Conservation (phyloP, 2,797 vertebrate genomes). For the Hozukius guyotensis region DNA sequence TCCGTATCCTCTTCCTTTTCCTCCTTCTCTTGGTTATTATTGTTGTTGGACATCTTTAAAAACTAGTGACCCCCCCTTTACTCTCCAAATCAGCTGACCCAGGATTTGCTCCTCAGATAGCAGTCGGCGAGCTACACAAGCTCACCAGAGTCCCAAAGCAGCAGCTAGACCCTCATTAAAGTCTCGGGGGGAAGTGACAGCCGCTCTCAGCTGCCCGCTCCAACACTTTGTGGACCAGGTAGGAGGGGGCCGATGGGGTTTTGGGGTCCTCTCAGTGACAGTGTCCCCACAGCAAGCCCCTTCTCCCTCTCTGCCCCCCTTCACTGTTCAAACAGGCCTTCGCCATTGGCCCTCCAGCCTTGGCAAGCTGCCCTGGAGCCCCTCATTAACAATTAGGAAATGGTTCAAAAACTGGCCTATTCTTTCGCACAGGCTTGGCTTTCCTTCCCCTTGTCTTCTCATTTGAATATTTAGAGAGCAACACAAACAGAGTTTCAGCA, state of each 20-base stretch:
- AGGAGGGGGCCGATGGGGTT: conserved; percentile 70
- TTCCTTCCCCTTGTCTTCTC: conserved; percentile 77
- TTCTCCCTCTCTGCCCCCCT: conserved; percentile 42
- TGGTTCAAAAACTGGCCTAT: conserved; percentile 89
- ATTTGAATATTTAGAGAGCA: conserved; percentile 87
- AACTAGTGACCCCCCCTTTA: conserved; percentile 12
- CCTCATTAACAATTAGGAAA: conserved; percentile 90
- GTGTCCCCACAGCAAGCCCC: conserved; percentile 77
- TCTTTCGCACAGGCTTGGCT: conserved; percentile 85
- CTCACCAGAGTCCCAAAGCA: conserved; percentile 45
- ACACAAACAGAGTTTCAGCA: conserved; percentile 58
- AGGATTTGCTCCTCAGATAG: conserved; percentile 33
- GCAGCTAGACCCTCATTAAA: conserved; percentile 73
- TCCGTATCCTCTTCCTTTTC: conserved; percentile 58
- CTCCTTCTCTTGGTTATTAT: conserved; percentile 76
- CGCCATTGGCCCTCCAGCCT: conserved; percentile 73
- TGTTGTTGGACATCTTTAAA: conserved; percentile 78
- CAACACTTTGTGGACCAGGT: conserved; percentile 76
- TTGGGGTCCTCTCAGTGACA: conserved; percentile 73
- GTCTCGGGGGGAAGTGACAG: conserved; percentile 65
- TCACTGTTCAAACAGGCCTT: conserved; percentile 61
- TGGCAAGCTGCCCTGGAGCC: conserved; percentile 74
- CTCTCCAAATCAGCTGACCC: conserved; percentile 44
- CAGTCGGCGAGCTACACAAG: conserved; percentile 41
- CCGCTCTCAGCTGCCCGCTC: conserved; percentile 61